Evolutionary conservation across 2,888 invertebrate genomes (phyloP), one percentile per base, ranked within the genome.

Genomic region (Slavum lentiscoides): DNA sequence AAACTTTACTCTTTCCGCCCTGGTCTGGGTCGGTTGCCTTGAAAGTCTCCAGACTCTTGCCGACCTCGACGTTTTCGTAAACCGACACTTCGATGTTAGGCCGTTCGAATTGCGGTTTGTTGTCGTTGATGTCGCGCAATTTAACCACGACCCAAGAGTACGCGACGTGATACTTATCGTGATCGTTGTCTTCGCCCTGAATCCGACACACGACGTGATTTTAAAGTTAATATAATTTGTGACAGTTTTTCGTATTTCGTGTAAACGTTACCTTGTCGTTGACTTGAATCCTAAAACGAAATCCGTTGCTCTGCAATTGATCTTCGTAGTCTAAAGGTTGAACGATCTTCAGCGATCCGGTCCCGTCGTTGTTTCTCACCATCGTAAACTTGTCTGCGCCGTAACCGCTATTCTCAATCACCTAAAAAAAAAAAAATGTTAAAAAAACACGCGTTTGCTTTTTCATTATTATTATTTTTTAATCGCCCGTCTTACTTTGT

Each of bases 331-430:
- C 97, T 84, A 97, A 89, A 39, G 96, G 96, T 87, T 97, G 96
- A 64, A 96, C 96, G 85, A 97, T 96, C 89, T 96, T 97, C 84
- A 97, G 88, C 0, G 96, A 96, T 21, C 97, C 96, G 0, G 97
- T 96, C 69, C 96, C 96, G 86, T 97, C 97, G 87, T 95, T 96
- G 87, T 97, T 96, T 83, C 96, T 90, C 81, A 96, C 96, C 96
- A 97, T 97, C 53, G 96, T 96, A 87, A 97, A 97, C 87, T 96
- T 96, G 88, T 97, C 96, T 82, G 96, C 96, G 82, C 97, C 97
- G 86, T 95, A 96, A 74, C 96, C 96, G 86, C 95, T 95, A 88
- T 94, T 95, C 87, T 96, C 96, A 85, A 96, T 93, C 67, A 94
- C 94, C 88, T 89, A 64, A 30, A 7, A 11, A 37, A 64, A 43